Evolutionary conservation across 1,140 invertebrate genomes (phyloP).

Genomic region (Glossosoma conforme): DNA sequence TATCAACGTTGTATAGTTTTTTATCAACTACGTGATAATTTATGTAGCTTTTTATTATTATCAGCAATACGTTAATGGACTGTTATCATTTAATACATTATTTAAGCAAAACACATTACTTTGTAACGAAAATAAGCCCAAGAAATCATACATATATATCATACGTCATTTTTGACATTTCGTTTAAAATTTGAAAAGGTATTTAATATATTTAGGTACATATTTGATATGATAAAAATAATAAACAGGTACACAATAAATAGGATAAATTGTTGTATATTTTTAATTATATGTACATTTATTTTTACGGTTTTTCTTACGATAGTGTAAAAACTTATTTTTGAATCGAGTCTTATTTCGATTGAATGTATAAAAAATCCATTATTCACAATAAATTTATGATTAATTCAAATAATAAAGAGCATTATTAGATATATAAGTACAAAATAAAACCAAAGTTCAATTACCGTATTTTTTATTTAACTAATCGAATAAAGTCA

Average conservation of each 20-base stretch:
- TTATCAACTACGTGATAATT: background rate
- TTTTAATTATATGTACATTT: background rate
- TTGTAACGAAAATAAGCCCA: background rate
- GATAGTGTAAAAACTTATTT: background rate
- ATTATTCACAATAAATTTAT: conserved; percentile 3
- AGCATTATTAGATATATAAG: background rate
- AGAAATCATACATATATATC: background rate
- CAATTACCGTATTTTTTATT: background rate
- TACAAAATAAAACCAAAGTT: background rate
- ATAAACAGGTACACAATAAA: no score
- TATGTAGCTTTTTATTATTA: background rate
- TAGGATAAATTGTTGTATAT: conserved; percentile 4
- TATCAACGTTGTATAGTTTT: no score
- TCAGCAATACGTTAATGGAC: background rate
- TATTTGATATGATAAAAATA: no score
- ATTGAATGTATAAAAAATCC: conserved; percentile 7
- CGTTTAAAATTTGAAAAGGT: no score
- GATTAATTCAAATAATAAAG: background rate
- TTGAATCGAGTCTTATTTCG: background rate
- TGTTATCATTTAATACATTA: background rate
- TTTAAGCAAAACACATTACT: conserved; percentile 4
- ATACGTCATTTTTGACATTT: background rate
- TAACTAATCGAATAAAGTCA: no score
- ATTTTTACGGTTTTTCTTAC: background rate
- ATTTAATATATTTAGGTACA: no score